Evolutionary conservation across 2,888 invertebrate species (phyloP).

Genomic region (Lottia scabra): DNA sequence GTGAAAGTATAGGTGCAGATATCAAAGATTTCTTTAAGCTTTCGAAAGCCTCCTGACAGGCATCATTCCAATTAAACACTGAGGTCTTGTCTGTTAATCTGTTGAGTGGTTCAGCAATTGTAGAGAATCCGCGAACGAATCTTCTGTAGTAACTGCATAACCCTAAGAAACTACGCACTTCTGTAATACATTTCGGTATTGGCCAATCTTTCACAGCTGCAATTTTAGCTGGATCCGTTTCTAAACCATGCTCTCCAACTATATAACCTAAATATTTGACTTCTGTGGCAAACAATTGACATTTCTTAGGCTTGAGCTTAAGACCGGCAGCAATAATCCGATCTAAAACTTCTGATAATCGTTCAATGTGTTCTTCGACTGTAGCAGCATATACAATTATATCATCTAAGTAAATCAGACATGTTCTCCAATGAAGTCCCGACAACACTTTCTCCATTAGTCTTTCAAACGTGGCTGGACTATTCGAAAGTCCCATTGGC

Average conservation of each 20-base stretch:
- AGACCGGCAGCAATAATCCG: no score
- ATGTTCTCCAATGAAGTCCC: background rate
- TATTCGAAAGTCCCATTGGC: no score
- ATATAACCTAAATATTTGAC: background rate
- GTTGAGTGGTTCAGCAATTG: no score
- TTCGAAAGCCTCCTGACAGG: slow-evolving; percentile 20
- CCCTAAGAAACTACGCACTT: background rate
- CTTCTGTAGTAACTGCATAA: background rate
- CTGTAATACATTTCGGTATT: background rate
- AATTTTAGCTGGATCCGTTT: background rate
- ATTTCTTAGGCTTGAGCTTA: background rate
- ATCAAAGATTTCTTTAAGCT: slow-evolving; percentile 26
- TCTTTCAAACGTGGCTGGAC: no score
- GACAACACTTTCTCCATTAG: no score
- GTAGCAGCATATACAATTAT: no score
- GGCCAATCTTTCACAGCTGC: background rate
- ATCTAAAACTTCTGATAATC: no score
- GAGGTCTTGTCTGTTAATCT: background rate
- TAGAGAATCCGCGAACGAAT: background rate
- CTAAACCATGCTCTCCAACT: background rate
- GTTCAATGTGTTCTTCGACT: background rate
- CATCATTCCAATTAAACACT: slow-evolving; percentile 16
- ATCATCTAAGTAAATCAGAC: background rate
- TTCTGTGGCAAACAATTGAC: background rate
- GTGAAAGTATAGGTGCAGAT: slow-evolving; percentile 26